Conservation (phyloP, 2,797 vertebrate genomes). For the Erpetoichthys calabaricus region DNA sequence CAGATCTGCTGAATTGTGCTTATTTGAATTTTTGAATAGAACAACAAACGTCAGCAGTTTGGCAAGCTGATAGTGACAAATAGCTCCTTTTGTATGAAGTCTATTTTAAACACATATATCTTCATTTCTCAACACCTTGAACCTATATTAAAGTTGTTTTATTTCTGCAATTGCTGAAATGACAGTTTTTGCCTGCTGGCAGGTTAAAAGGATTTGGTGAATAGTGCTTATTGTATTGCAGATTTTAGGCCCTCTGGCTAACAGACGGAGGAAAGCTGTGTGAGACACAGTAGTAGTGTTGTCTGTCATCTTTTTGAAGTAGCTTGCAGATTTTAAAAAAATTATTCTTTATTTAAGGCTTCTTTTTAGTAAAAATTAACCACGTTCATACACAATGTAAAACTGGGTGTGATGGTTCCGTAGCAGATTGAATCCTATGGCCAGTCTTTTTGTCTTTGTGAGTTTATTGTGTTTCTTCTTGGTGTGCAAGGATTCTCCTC, state of each 20-base stretch:
- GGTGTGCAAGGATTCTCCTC: too few relatives aligned
- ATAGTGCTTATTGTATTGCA: slow-evolving; percentile 41
- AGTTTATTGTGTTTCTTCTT: too few relatives aligned
- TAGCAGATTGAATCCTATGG: too few relatives aligned
- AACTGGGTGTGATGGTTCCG: too few relatives aligned
- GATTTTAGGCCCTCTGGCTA: slow-evolving; percentile 28
- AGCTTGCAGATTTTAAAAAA: slow-evolving; percentile 4
- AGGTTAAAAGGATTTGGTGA: slow-evolving; percentile 30
- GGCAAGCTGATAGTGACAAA: slow-evolving; percentile 17
- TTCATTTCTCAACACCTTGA: slow-evolving; percentile 27
- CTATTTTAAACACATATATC: slow-evolving; percentile 13
- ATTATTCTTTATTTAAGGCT: too few relatives aligned
- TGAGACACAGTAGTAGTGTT: slow-evolving; percentile 20
- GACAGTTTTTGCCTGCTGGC: slow-evolving; percentile 31
- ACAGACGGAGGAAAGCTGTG: slow-evolving; percentile 24
- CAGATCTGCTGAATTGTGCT: slow-evolving; percentile 40
- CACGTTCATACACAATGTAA: too few relatives aligned
- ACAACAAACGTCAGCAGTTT: slow-evolving; percentile 39
- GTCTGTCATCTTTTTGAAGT: slow-evolving; percentile 27
- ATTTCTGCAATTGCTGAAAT: slow-evolving; percentile 31
- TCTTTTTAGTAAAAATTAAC: too few relatives aligned
- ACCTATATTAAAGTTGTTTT: slow-evolving; percentile 8
- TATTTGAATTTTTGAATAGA: slow-evolving; percentile 36
- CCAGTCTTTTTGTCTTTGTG: too few relatives aligned
- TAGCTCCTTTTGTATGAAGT: slow-evolving; percentile 20